Evolutionary conservation across 2,113 vertebrate genomes (phyloP).

Genomic region (Drymodes brunneopygia): DNA sequence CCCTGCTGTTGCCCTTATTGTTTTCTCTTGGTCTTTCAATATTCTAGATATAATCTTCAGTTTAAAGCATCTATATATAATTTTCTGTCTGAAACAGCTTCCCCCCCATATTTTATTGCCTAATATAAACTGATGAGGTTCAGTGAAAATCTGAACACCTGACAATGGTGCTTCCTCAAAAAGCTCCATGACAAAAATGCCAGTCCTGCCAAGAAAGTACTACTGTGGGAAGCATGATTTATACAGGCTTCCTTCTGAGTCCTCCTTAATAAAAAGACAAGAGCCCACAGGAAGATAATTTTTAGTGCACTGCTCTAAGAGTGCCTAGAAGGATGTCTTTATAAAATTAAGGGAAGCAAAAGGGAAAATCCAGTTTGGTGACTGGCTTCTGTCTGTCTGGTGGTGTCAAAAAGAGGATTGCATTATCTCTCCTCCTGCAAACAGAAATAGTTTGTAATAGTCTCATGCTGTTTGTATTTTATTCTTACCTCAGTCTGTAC

Average conservation of each 20-base stretch:
- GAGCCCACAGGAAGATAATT: background rate
- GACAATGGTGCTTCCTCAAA: background rate
- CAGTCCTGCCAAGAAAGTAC: background rate
- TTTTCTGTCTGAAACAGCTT: background rate
- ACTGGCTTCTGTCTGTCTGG: background rate
- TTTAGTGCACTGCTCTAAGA: background rate
- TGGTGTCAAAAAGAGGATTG: background rate
- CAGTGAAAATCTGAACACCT: background rate
- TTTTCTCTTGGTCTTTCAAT: background rate
- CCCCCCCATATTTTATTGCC: background rate
- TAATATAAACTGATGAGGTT: background rate
- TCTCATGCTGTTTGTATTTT: background rate
- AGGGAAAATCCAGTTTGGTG: background rate
- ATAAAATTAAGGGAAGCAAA: background rate
- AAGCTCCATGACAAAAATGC: background rate
- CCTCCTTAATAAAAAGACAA: background rate
- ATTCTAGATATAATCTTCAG: background rate
- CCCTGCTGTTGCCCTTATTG: background rate
- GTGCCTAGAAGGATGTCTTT: background rate
- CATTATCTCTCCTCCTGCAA: background rate
- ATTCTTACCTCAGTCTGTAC: slow-evolving; percentile 93
- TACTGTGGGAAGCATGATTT: background rate
- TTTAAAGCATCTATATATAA: background rate
- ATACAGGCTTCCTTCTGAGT: background rate
- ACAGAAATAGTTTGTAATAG: background rate